Base-by-base conservation (phyloP, 2,797 vertebrate species). In the Gymnoscopelus microlampas region DNA sequence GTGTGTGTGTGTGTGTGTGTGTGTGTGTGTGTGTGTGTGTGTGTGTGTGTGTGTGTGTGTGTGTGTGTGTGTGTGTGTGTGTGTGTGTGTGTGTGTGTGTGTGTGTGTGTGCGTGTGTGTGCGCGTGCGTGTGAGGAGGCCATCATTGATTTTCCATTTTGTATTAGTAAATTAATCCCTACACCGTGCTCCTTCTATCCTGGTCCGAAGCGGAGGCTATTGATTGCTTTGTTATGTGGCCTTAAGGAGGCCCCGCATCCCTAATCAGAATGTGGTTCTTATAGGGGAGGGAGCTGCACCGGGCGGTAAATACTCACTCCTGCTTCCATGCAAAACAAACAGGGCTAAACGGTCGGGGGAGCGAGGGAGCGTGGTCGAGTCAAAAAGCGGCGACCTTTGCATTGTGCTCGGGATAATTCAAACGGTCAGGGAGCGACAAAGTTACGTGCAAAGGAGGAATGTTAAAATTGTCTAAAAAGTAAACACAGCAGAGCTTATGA, bases 151-250 rank as follows among this genome's bases (percentile, higher is more conserved):
- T 88, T 91, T 71, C 67, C 73, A 88, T 85, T 89, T 85, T 66
- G 60, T 77, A 80, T 83, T 83, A 81, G 77, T 85, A 80, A 88
- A 92, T 83, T 11, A 84, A 92, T 89, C 79, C 77, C 74, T 48
- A 74, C 70, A 78, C 70, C 5, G n/a, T 71, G 32, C 68, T 78
- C 55, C 71, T 59, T 29, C 49, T 50, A 63, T 72, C 70, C 68
- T 80, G 76, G 77, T 73, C 69, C 67, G 69, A 19, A 75, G 66
- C 51, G 75, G 70, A 71, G 60, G 39, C 76, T 88, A 90, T 90
- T 83, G 85, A 91, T 87, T 77, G 54, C 54, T 82, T 85, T 85
- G 81, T 83, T 88, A 77, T 65, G 66, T 64, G 29, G 78, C 73
- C 72, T 84, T 83, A 71, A 85, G 79, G 80, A 81, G 73, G 81